Evolutionary conservation across 53 echinoderm and acorn worm genomes (phyloP), one percentile per base, ranked within the genome.

Genomic region (Holothuria leucospilota): DNA sequence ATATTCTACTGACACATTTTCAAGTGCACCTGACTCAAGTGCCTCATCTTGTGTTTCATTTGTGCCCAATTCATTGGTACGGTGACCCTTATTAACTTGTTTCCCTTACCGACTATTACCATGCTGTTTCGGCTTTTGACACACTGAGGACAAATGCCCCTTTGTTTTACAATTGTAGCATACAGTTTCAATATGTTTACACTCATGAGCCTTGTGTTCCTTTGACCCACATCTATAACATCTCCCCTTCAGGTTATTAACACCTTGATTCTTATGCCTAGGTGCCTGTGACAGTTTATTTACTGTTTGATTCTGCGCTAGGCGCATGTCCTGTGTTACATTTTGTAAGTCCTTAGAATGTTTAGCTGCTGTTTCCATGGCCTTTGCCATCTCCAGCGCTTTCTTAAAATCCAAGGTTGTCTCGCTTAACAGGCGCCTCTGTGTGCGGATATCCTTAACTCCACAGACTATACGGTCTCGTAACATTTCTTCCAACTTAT

Each of bases 181-280:
- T n/a, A n/a, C n/a, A n/a, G n/a, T n/a, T n/a, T n/a, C n/a, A n/a
- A n/a, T n/a, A n/a, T n/a, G n/a, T n/a, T n/a, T n/a, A n/a, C n/a
- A n/a, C n/a, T n/a, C 90, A 86, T 87, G 24, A 8, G 87, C 61
- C 21, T 25, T 61, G 78, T 87, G 87, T 9, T 87, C 42, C 18
- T 29, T 64, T 23, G 46, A n/a, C n/a, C n/a, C n/a, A n/a, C n/a
- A n/a, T n/a, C n/a, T n/a, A n/a, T n/a, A n/a, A n/a, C n/a, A n/a
- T n/a, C n/a, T n/a, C n/a, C n/a, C n/a, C n/a, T n/a, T n/a, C n/a
- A n/a, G n/a, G 18, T 70, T 26, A 2, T 39, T 70, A 21, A 70
- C 34, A 13, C 10, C 8, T 70, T 70, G 71, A 8, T 39, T 28
- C 69, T 84, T 73, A 34, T 72, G 39, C 18, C 25, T 68, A 53